Conservation (phyloP, 1,140 invertebrate genomes). For the Microplitis mediator region DNA sequence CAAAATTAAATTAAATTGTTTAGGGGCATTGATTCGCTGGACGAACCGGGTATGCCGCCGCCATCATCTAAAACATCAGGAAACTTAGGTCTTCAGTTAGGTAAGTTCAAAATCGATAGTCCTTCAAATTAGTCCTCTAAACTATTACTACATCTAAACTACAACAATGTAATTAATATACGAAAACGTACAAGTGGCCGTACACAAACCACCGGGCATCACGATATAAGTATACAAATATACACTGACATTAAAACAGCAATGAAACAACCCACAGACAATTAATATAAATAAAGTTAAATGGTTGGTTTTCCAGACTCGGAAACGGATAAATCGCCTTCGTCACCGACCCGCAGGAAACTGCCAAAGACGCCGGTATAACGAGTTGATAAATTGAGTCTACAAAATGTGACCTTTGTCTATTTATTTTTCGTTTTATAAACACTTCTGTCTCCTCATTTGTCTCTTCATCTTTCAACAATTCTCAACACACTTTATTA, state of each 20-base stretch:
- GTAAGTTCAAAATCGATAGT: constrained; percentile 44
- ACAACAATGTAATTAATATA: not conserved
- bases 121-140: not conserved
- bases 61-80: constrained; percentile 56
- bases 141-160: not conserved
- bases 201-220: not conserved
- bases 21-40: constrained; percentile 70
- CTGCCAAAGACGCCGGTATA: constrained; percentile 94
- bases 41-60: constrained; percentile 61
- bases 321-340: constrained; percentile 80
- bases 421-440: constrained; percentile 16
- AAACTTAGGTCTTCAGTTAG: constrained; percentile 59
- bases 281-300: not conserved
- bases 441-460: constrained; percentile 8
- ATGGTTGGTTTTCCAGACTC: constrained; percentile 67
- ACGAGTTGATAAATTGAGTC: constrained; percentile 63
- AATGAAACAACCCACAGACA: too few species aligned
- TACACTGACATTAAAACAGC: too few species aligned
- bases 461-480: constrained; percentile 37
- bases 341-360: constrained; percentile 87
- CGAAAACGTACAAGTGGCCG: too few species aligned
- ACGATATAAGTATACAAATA: not conserved
- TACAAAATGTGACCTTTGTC: constrained; percentile 56
- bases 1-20: not conserved
- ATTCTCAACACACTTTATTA: constrained; percentile 27